These are phyloP conservation scores for Delphinapterus leucas DNA, from an alignment of 2,113 vertebrate species.

Conservation along the genomic window DNA sequence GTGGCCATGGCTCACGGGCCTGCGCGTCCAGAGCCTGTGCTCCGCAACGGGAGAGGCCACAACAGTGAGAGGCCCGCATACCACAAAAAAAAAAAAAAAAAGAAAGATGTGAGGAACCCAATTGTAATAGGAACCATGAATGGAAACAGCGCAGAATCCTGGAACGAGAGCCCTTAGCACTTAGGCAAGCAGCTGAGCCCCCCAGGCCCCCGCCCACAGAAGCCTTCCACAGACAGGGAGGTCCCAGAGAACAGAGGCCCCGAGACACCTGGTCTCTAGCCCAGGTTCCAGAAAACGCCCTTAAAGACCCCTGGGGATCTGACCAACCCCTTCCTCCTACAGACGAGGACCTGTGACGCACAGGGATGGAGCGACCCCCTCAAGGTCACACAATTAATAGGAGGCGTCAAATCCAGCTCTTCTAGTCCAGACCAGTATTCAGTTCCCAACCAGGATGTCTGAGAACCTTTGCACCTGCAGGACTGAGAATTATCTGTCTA, in stretches of 20 bases:
- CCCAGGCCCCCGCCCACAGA: neutral
- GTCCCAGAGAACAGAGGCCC: neutral
- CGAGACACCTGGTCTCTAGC: neutral
- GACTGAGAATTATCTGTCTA: neutral
- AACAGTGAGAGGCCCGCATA: no score
- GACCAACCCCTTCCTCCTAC: rapidly evolving
- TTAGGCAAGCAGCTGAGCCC: rapidly evolving
- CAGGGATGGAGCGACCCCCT: neutral
- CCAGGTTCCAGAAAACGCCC: neutral
- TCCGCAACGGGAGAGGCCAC: no score
- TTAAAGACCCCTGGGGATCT: no score
- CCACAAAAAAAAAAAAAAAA: neutral
- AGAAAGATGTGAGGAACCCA: neutral
- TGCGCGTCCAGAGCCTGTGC: no score
- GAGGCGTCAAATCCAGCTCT: neutral
- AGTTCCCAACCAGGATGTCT: neutral
- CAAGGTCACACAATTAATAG: no score
- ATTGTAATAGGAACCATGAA: rapidly evolving
- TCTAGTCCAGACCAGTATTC: rapidly evolving
- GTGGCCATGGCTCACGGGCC: no score
- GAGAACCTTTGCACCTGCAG: neutral
- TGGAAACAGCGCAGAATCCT: neutral
- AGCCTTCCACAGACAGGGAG: rapidly evolving
- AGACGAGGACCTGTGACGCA: rapidly evolving
- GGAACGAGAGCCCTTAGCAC: neutral